Conservation (phyloP, 2,797 vertebrate species). For the Aulostomus chinensis region DNA sequence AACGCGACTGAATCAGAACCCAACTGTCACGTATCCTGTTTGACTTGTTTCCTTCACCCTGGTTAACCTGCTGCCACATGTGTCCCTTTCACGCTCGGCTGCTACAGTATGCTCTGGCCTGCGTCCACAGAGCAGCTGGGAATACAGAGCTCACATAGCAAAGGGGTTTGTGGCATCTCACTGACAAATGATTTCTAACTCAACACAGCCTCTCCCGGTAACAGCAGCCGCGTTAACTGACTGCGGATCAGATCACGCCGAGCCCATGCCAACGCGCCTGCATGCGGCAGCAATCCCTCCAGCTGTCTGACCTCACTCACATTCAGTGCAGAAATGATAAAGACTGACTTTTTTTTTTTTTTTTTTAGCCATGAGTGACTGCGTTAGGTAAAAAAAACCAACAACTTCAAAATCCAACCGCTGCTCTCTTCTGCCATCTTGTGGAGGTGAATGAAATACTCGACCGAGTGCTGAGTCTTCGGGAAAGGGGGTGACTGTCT, state of each 20-base stretch:
- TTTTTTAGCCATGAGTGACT: no score
- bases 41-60: constrained; percentile 30
- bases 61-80: constrained; percentile 25
- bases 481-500: no score
- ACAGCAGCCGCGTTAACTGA: constrained; percentile 16
- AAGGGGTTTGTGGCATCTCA: constrained; percentile 16
- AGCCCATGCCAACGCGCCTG: not conserved
- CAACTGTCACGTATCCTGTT: no score
- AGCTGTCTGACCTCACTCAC: not conserved
- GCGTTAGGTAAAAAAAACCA: no score
- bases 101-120: no score
- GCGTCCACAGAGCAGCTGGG: constrained; percentile 5
- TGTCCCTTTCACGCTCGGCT: not conserved
- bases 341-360: no score
- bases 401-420: no score
- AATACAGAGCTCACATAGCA: constrained; percentile 7
- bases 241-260: constrained; percentile 21
- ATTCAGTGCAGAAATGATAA: no score
- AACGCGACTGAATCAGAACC: no score
- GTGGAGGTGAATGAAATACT: constrained; percentile 32
- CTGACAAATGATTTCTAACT: constrained; percentile 33
- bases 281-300: constrained; percentile 5
- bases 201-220: constrained; percentile 19
- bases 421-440: constrained; percentile 36
- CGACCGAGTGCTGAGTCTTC: no score